Conservation (phyloP, 1,140 invertebrate genomes). For the Drosophila baimaii region DNA sequence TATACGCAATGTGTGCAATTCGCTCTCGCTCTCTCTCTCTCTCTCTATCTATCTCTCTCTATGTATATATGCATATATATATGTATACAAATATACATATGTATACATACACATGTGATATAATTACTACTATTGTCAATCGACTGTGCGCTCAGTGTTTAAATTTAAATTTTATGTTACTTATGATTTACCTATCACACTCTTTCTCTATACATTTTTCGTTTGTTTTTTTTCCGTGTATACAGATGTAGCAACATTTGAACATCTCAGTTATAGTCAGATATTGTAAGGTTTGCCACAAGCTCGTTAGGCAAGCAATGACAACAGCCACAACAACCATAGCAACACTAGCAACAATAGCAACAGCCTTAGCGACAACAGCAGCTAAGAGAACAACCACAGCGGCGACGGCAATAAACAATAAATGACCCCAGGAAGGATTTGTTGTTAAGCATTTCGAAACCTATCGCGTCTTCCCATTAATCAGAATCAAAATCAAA, state of each 20-base stretch:
- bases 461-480: constrained; percentile 35
- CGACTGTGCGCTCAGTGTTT: constrained; percentile 29
- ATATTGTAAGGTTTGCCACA: constrained; percentile 62
- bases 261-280: constrained; percentile 69
- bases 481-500: constrained; percentile 16
- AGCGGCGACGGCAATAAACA: constrained; percentile 17
- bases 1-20: constrained; percentile 85
- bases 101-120: constrained; percentile 29
- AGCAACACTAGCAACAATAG: constrained; percentile 26
- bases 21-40: constrained; percentile 11
- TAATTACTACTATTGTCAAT: constrained; percentile 20
- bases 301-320: constrained; percentile 74
- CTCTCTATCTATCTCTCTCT: constrained; percentile 20
- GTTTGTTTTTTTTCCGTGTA: constrained; percentile 55
- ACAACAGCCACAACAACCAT: constrained; percentile 59
- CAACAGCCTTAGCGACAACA: constrained; percentile 21
- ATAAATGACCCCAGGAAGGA: constrained; percentile 22
- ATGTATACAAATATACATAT: constrained; percentile 11
- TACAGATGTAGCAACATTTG: constrained; percentile 79
- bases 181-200: constrained; percentile 60
- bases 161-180: constrained; percentile 32
- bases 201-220: constrained; percentile 56
- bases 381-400: constrained; percentile 26
- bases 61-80: constrained; percentile 9
- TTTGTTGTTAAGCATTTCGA: constrained; percentile 14